Evolutionary conservation across 2,113 vertebrate genomes (phyloP), one percentile per base, ranked within the genome.

Genomic region (Sinocyclocheilus anshuiensis): DNA sequence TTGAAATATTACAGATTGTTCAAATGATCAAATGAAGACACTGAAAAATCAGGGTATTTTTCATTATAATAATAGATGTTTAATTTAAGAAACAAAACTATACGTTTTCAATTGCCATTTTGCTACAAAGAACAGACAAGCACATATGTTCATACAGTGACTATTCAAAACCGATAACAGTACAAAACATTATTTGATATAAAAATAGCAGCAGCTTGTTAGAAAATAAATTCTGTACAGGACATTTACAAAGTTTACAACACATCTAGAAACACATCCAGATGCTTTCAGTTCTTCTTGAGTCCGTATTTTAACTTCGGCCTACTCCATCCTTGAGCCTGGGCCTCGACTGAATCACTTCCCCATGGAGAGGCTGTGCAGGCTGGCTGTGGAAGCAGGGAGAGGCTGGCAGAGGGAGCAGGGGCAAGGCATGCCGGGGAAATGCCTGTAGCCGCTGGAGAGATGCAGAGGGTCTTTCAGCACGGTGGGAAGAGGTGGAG

Each of bases 321-420:
- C 75, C 84, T 53, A 81, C 69, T 84, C 26, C 10, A 33, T n/a
- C 81, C 75, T 87, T 83, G 76, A 45, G 89, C 84, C 71, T 63
- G 45, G 83, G 48, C 61, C 55, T 84, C 67, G 50, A 87, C 77
- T 26, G 82, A 86, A 36, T 95, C 93, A 94, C 84, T 95, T 96
- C 92, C 85, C 94, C 92, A 95, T 92, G 39, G 94, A 89, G 87
- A 95, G 90, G 90, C 92, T 91, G 87, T 94, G 94, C 76, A 95
- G 86, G 18, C 93, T 94, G 78, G 94, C 92, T 13, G 91, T 92
- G 12, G 94, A 87, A 0, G 87, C 90, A 24, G 95, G 91, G 67
- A 95, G 74, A 77, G 94, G 93, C 87, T 95, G 95, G 92, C 95
- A 96, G 6, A 95, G 91, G 2, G 94, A 86, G 86, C 95, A 95